Evolutionary conservation across 1,140 invertebrate genomes (phyloP), one percentile per base, ranked within the genome.

Genomic region (Cydia amplana): DNA sequence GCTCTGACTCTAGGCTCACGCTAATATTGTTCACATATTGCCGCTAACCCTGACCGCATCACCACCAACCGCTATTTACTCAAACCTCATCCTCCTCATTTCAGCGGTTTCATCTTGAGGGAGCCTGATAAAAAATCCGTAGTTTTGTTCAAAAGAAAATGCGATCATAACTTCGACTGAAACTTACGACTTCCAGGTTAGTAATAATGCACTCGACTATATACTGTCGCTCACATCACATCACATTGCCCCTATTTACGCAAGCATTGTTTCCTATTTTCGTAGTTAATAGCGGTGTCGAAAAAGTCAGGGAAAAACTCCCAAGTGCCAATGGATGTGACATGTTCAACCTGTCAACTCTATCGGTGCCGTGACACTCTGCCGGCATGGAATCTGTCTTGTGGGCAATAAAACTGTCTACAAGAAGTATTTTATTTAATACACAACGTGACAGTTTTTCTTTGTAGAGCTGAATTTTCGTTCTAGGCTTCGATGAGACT

Each of bases 391-490:
- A 70, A 70, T 70, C 65, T 70, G 65, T 70, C 65, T 32, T 70
- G 65, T 36, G 65, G 28, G 65, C 65, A 70, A 70, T 70, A 70
- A 70, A 70, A 70, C 65, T 70, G 65, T 70, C 65, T 70, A 70
- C 65, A 70, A 70, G 65, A 70, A 20, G 65, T 70, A n/a, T 40
- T 70, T 70, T 70, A 70, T 70, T 70, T 70, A 70, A 43, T 70
- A 70, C 28, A 18, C 65, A 18, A 70, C 20, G n/a, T n/a, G 65
- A 70, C 65, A 70, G 65, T 43, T 70, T 70, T 36, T 67, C 10
- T 14, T 32, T 32, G 4, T 12, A 18, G n/a, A 51, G 49, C 12
- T 55, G 51, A 7, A 55, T 55, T 18, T 55, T 55, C n/a, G 51
- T 18, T 55, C 1, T 55, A 49, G n/a, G 51, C n/a, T 55, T 14